Evolutionary conservation across 2,797 vertebrate genomes (phyloP).

Genomic region (Acanthurus tractus): DNA sequence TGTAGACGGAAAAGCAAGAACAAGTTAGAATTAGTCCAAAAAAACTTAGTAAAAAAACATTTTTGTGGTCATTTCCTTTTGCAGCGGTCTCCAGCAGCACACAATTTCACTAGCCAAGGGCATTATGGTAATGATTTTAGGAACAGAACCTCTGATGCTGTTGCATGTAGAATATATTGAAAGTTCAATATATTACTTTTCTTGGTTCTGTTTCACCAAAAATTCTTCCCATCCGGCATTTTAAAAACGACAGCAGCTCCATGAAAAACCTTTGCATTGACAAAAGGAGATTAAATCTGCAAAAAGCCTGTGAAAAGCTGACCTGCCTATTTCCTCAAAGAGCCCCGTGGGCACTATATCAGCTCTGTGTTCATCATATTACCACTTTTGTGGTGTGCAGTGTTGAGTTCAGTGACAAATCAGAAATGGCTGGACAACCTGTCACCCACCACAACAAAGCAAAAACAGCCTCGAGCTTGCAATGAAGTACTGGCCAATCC

Average conservation of each 20-base stretch:
- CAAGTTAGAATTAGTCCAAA: slow-evolving; percentile 11
- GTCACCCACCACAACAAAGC: slow-evolving; percentile 37
- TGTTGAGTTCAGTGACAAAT: slow-evolving; percentile 57
- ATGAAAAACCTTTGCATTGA: slow-evolving; percentile 29
- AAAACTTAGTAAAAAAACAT: neutral
- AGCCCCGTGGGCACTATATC: slow-evolving; percentile 42
- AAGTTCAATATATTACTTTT: slow-evolving; percentile 11
- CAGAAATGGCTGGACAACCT: slow-evolving; percentile 48
- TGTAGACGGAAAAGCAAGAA: slow-evolving; percentile 38
- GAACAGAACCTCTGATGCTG: neutral
- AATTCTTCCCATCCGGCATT: slow-evolving; percentile 8
- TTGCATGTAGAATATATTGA: neutral
- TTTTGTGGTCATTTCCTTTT: neutral
- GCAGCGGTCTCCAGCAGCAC: neutral
- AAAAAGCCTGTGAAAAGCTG: slow-evolving; percentile 23
- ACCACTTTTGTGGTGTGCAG: slow-evolving; percentile 27
- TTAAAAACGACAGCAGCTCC: slow-evolving; percentile 25
- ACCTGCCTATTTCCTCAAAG: slow-evolving; percentile 50
- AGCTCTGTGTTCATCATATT: slow-evolving; percentile 57
- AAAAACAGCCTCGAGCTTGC: slow-evolving; percentile 56
- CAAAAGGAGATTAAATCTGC: slow-evolving; percentile 42
- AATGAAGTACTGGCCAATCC: slow-evolving; percentile 57
- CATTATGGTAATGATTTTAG: neutral
- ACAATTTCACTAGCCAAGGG: neutral
- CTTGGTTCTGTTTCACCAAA: neutral